Conservation (phyloP, 2,113 vertebrate genomes). For the Xiphophorus hellerii region DNA sequence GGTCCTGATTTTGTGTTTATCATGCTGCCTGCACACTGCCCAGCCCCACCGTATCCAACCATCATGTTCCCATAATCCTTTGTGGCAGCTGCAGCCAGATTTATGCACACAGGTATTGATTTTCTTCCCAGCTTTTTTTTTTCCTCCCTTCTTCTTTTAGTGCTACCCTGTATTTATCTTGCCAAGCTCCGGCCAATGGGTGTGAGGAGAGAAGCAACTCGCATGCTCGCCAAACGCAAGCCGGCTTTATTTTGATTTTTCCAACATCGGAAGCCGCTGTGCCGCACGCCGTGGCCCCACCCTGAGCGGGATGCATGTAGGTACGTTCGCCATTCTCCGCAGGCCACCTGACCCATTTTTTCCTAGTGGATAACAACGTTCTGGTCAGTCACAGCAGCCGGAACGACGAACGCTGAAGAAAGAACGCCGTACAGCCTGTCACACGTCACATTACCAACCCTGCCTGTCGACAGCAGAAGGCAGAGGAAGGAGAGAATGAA, state of each 20-base stretch:
- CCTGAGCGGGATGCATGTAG: slow-evolving; percentile 54
- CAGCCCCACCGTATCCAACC: slow-evolving; percentile 68
- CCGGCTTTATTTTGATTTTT: slow-evolving; percentile 65
- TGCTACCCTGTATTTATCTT: slow-evolving; percentile 77
- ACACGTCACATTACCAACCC: slow-evolving; percentile 63
- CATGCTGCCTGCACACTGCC: slow-evolving; percentile 42
- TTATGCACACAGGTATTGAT: slow-evolving; percentile 95
- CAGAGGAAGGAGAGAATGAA: slow-evolving; percentile 30
- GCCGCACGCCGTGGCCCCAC: slow-evolving; percentile 46
- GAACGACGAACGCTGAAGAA: slow-evolving; percentile 60
- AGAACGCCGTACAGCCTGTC: slow-evolving; percentile 63
- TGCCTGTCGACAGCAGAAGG: slow-evolving; percentile 69
- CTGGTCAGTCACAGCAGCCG: slow-evolving; percentile 68
- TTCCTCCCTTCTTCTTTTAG: slow-evolving; percentile 59
- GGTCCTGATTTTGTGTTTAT: not conserved
- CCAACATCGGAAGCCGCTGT: slow-evolving; percentile 34
- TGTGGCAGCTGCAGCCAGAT: slow-evolving; percentile 84
- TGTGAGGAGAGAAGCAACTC: slow-evolving; percentile 48
- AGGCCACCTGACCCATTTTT: slow-evolving; percentile 80
- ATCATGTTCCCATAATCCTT: slow-evolving; percentile 84
- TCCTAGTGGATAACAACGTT: slow-evolving; percentile 74
- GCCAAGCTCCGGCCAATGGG: slow-evolving; percentile 66
- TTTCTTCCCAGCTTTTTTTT: slow-evolving; percentile 77
- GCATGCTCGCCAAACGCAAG: slow-evolving; percentile 40
- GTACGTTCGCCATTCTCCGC: slow-evolving; percentile 64